Percentiles rank a stretch among this genome's conserved stretches.
Conservation (phyloP, 2,888 invertebrate species). For the Agelastica alni region DNA sequence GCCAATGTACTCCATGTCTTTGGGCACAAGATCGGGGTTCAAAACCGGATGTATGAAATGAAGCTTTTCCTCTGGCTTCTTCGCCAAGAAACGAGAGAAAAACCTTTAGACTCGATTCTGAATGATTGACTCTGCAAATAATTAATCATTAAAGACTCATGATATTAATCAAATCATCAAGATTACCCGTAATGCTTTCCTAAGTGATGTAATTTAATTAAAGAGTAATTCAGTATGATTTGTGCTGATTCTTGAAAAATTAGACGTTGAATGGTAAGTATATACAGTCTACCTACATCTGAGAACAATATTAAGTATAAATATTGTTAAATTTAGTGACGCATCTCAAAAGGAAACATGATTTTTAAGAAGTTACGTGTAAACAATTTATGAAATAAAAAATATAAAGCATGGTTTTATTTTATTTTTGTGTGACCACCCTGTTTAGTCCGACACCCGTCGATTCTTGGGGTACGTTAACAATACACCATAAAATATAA, state of each 20-base stretch:
- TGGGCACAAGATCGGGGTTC: constrained; percentile 1
- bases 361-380: no score
- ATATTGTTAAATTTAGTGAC: no score
- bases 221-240: constrained; percentile 1
- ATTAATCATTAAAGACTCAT: constrained; percentile 13
- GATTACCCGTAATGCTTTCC: constrained; percentile 8
- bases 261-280: neutral
- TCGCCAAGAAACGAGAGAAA: constrained; percentile 11
- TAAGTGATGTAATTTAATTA: constrained; percentile 20
- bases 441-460: no score
- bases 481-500: no score
- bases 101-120: constrained; percentile 16
- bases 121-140: constrained; percentile 13
- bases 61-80: constrained; percentile 26
- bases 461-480: no score
- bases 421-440: no score
- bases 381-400: no score
- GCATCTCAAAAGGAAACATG: no score
- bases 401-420: no score
- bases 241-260: constrained; percentile 5
- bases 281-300: neutral
- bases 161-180: constrained; percentile 16
- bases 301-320: no score
- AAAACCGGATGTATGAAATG: constrained; percentile 25
- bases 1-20: constrained; percentile 5